Conservation (phyloP, 2,113 vertebrate genomes). For the Platanista minor region DNA sequence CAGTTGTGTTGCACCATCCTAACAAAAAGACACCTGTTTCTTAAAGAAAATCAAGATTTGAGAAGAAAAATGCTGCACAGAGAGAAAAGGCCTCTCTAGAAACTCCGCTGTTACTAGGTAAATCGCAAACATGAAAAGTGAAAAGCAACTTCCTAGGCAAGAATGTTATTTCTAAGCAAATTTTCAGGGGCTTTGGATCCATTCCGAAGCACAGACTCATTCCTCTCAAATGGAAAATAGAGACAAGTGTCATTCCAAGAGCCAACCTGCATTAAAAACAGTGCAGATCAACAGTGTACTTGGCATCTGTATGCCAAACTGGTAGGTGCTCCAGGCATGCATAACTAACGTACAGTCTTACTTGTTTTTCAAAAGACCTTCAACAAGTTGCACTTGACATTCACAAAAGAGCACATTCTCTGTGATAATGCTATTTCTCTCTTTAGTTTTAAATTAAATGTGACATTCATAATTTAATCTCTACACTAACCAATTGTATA, state of each 20-base stretch:
- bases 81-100: background rate
- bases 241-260: background rate
- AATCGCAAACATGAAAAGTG: background rate
- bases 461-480: slow-evolving; percentile 56
- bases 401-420: slow-evolving; percentile 27
- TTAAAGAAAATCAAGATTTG: background rate
- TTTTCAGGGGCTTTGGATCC: background rate
- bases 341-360: background rate
- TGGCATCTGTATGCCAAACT: background rate
- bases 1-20: background rate
- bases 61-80: background rate
- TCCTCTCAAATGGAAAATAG: background rate
- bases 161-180: background rate
- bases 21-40: background rate
- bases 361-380: slow-evolving; percentile 53
- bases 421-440: background rate
- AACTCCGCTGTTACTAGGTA: background rate
- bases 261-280: background rate
- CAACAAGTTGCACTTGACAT: slow-evolving; percentile 59
- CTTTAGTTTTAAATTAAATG: slow-evolving; percentile 57
- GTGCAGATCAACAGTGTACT: background rate
- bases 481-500: slow-evolving; percentile 16
- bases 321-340: background rate
- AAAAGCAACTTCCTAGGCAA: background rate
- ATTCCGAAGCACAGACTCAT: background rate